Evolutionary conservation across 2,888 invertebrate genomes (phyloP), one percentile per base, ranked within the genome.

Genomic region (Tetramorium bicarinatum): DNA sequence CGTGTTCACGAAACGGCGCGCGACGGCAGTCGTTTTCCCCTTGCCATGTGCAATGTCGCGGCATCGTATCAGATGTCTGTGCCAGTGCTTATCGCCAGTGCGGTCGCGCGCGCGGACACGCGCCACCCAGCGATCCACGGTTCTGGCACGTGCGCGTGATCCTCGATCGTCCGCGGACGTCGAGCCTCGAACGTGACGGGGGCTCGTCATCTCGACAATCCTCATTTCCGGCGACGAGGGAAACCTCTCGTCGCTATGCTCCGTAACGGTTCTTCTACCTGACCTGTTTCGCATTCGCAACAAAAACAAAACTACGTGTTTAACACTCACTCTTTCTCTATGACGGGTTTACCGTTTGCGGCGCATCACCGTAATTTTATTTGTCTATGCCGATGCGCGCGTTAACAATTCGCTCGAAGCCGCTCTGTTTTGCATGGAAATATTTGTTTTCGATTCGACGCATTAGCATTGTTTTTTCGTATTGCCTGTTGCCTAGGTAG

Each of bases 11-110:
- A 3, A 8, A 3, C n/a, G 29, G 21, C 1, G 25, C 8, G 8
- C 29, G 0, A 18, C 52, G 18, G 6, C 18, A 13, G 9, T 8
- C 41, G 44, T n/a, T 34, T 29, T 11, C 25, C 54, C 83, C 52
- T 76, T 90, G 83, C 89, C 90, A 90, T 92, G 91, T 92, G 92
- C 87, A 89, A 87, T 87, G 83, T 89, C 87, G 86, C 81, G 75
- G 62, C 59, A 56, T 80, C 18, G 0, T 82, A 59, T 56, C 25
- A 13, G 34, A 1, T 2, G 29, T 13, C 72, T 87, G 13, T 85
- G 79, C 64, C 77, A 79, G 59, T 82, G 34, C 87, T 75, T 82
- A 72, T 67, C 84, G 59, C 83, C n/a, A n/a, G 67, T 76, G 87
- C 18, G 18, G 56, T 34, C 52, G 18, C 25, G 15, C 29, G 52